Evolutionary conservation across 2,888 invertebrate species (phyloP).

Genomic region (Galeopsomyia nigrocyanea): DNA sequence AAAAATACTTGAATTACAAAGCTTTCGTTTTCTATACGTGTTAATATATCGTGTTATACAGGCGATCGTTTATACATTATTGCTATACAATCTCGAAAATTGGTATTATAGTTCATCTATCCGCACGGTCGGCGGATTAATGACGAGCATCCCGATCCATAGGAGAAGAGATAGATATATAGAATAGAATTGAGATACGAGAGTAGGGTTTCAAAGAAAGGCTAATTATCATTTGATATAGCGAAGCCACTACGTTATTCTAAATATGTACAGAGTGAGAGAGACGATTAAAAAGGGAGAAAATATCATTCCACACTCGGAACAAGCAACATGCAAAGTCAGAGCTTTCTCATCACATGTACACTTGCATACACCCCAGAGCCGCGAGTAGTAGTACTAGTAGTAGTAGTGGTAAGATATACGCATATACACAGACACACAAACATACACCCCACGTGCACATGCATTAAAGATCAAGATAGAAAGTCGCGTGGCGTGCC

Average conservation of each 20-base stretch:
- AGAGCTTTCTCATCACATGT: not conserved
- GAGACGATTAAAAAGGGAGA: not conserved
- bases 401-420: not conserved
- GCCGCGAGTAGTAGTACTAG: not conserved
- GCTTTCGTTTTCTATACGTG: not conserved
- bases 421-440: not conserved
- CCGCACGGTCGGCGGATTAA: conserved; percentile 21
- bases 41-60: conserved; percentile 1
- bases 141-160: conserved; percentile 26
- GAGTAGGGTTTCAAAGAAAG: too few relatives aligned
- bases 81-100: conserved; percentile 17
- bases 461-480: conserved; percentile 21
- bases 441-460: not conserved
- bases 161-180: conserved; percentile 1
- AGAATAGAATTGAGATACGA: not conserved
- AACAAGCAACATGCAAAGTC: not conserved
- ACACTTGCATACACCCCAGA: not conserved
- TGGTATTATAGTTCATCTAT: conserved; percentile 16
- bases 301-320: not conserved
- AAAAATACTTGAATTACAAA: too few relatives aligned
- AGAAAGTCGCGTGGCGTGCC: conserved; percentile 29
- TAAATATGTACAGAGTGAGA: conserved; percentile 32
- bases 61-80: conserved; percentile 2
- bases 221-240: too few relatives aligned
- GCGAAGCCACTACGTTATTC: not conserved